Base-by-base conservation (phyloP, 2,797 vertebrate genomes). In the Balearica regulorum region DNA sequence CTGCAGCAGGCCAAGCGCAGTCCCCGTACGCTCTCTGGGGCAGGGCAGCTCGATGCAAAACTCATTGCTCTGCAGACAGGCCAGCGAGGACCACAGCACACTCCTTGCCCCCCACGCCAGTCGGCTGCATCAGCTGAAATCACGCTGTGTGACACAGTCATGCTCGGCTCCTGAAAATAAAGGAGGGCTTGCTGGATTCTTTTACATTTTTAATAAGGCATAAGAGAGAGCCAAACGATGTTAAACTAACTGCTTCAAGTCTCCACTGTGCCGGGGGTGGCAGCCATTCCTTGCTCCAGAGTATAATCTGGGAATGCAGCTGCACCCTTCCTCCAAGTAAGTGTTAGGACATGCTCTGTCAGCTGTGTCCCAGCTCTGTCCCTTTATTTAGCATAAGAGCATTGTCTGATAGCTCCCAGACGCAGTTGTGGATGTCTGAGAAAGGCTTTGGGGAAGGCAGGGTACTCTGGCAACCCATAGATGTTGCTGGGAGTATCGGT, bases 331-430 rank as follows among this genome's bases (percentile, higher is more conserved):
- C 94, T 87, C 86, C 97, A 97, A 98, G 97, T 98, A 98, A 98
- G 97, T 97, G 98, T 98, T 97, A 91, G 97, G 98, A 98, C 98
- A 98, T 37, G 97, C 72, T 97, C 93, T 94, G 76, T 98, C 99
- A 99, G 98, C 98, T 99, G 98, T 97, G 96, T 88, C 96, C 95
- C 93, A 80, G 97, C 96, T 98, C 97, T 97, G 97, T 92, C 92
- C 93, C 97, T 98, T 97, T 96, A 98, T 96, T 98, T 97, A 96
- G 91, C 92, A 69, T 46, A 83, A 69, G 89, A 79, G 14, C 82
- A 81, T 83, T 89, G 91, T 92, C 75, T 92, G 78, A 37, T 72
- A 72, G 68, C 70, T 91, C 83, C 57, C 89, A 89, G 94, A 60
- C 28, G 37, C 37, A 6, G 83, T 31, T 57, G 19, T 39, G 68